Conservation (phyloP, 2,888 invertebrate genomes). For the Bhutanitis thaidina region DNA sequence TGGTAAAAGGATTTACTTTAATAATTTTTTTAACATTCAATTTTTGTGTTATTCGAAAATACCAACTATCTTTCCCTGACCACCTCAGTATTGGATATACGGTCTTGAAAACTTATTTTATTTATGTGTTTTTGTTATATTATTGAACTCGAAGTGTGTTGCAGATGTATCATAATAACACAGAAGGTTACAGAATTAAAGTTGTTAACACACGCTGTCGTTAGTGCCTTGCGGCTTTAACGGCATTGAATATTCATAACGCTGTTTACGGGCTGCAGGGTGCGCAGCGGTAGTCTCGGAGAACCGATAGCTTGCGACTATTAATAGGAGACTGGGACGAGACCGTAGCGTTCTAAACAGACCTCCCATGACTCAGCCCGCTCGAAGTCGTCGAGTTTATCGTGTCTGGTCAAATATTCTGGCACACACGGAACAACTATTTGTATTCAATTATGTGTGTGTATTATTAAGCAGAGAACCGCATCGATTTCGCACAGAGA, state of each 20-base stretch:
- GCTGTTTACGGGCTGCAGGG: not conserved
- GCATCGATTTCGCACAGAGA: too few relatives aligned
- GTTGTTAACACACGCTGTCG: not conserved
- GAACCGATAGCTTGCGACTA: slow-evolving; percentile 19
- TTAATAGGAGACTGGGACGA: slow-evolving; percentile 8
- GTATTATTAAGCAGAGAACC: too few relatives aligned
- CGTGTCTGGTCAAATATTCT: not conserved
- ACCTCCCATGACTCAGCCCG: slow-evolving; percentile 6
- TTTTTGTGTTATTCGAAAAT: too few relatives aligned
- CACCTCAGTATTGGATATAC: too few relatives aligned
- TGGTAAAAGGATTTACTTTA: too few relatives aligned
- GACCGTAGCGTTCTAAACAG: not conserved
- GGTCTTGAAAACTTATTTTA: too few relatives aligned
- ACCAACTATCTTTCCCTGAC: too few relatives aligned
- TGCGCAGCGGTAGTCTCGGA: slow-evolving; percentile 11
- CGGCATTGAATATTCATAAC: slow-evolving; percentile 22
- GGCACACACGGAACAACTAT: not conserved
- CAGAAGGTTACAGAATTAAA: too few relatives aligned
- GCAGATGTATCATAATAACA: too few relatives aligned
- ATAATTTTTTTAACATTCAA: too few relatives aligned
- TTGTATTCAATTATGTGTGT: not conserved
- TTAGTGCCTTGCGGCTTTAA: slow-evolving; percentile 11
- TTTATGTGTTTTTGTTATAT: too few relatives aligned
- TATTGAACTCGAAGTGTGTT: too few relatives aligned
- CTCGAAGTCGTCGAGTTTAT: not conserved